phyloP scores from a whole-genome alignment of 2,113 vertebrate species.

The Cnemophilus loriae region DNA sequence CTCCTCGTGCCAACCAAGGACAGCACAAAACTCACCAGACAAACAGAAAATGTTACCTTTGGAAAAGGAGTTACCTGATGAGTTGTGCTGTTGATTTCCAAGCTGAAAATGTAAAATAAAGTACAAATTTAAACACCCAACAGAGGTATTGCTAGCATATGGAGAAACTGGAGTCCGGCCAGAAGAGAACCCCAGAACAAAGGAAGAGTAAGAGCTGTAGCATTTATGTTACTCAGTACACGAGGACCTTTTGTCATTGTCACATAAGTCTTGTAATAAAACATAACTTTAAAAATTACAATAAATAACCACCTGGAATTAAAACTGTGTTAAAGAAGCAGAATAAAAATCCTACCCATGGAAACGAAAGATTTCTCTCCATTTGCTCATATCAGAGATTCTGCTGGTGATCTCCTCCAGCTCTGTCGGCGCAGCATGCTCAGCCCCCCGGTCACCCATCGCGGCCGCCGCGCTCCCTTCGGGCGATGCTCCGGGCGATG shows the following conservation, averaged over 20 bases:
- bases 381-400: conserved; percentile 73
- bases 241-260: not conserved
- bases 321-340: not conserved
- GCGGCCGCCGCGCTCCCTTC: not conserved
- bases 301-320: not conserved
- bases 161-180: not conserved
- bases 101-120: conserved; percentile 68
- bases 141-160: not conserved
- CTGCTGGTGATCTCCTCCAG: conserved; percentile 69
- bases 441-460: fast-evolving
- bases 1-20: not conserved
- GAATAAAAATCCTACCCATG: conserved; percentile 58
- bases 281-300: not conserved
- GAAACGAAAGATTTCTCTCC: conserved; percentile 76
- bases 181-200: not conserved
- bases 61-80: conserved; percentile 56
- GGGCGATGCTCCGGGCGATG: not conserved
- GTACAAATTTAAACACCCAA: not conserved
- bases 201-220: not conserved
- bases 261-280: not conserved
- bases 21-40: not conserved
- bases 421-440: not conserved
- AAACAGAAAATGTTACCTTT: not conserved
- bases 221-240: not conserved
- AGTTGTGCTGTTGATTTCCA: conserved; percentile 43